Conservation (phyloP, 2,113 vertebrate species). For the Asarcornis scutulata region DNA sequence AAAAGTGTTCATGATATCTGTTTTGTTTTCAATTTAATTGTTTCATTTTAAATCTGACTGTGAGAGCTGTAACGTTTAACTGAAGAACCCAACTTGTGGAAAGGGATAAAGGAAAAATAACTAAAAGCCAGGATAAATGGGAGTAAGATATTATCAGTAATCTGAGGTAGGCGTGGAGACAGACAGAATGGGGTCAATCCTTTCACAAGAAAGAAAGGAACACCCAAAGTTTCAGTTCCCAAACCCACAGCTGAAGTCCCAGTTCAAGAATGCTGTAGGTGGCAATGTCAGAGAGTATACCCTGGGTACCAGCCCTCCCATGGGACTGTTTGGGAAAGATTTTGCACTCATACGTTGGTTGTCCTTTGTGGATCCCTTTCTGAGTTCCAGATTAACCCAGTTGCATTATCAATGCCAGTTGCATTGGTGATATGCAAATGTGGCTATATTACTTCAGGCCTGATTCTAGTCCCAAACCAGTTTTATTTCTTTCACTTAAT, state of each 20-base stretch:
- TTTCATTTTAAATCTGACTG: background rate
- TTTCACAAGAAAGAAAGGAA: background rate
- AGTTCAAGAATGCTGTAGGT: background rate
- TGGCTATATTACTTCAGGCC: background rate
- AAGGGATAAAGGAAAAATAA: background rate
- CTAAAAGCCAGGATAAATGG: background rate
- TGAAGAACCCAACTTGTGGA: background rate
- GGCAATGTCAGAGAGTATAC: background rate
- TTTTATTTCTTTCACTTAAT: conserved; percentile 10
- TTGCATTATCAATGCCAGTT: background rate
- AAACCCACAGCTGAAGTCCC: background rate
- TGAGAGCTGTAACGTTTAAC: background rate
- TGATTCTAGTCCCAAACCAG: background rate
- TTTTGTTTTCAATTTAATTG: background rate
- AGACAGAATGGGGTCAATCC: background rate
- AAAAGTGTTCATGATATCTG: background rate
- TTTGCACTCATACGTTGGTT: background rate
- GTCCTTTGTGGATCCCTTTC: background rate
- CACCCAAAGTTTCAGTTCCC: background rate
- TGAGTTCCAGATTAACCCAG: background rate
- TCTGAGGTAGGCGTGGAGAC: background rate
- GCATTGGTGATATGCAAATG: background rate
- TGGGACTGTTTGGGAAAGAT: background rate
- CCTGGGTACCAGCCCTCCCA: background rate
- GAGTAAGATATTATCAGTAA: background rate